Evolutionary conservation across 2,888 invertebrate species (phyloP), one percentile per base, ranked within the genome.

Genomic region (Parnassius mnemosyne): DNA sequence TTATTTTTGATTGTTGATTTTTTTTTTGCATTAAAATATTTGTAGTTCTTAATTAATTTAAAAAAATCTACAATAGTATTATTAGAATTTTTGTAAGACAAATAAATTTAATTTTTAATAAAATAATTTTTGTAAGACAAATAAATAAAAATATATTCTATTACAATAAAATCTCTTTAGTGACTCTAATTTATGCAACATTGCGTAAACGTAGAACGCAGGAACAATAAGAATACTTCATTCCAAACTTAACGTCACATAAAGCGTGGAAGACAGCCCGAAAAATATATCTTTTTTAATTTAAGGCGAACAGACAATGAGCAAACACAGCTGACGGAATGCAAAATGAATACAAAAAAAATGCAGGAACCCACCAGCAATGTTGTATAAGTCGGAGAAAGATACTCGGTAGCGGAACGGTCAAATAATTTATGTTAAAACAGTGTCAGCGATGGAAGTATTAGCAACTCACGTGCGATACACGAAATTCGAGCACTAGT

Each of bases 241-340:
- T 86, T 88, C 87, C 83, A 76, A 87, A 85, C 83, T 86, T 85
- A 84, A 89, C 83, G 86, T 89, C 89, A 89, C 89, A 89, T 89
- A 89, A 89, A 90, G 85, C 83, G 83, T 87, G 75, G 78, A 79
- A 80, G 84, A 88, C 85, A 79, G 77, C 73, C 77, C 73, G 73
- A 81, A 85, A 81, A 87, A 86, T 83, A 78, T 83, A 77, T 78
- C 75, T 81, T 85, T 85, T 87, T 87, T 81, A 83, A 85, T 85
- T 88, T 85, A 85, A 89, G 83, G 71, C 80, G 77, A 79, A 79
- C 84, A 88, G 87, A 89, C 90, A 89, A 89, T 89, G 90, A 90
- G 83, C 88, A 86, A 89, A 88, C 87, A 85, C 87, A 88, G 87
- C 83, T 88, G 88, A 83, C 69, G 83, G 89, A 89, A 91, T 89